A percentile compares a stretch with the other conserved stretches of the same genome.
These are phyloP conservation scores for Ptyas mucosa DNA, from an alignment of 2,113 vertebrate species.

Conservation along the genomic window DNA sequence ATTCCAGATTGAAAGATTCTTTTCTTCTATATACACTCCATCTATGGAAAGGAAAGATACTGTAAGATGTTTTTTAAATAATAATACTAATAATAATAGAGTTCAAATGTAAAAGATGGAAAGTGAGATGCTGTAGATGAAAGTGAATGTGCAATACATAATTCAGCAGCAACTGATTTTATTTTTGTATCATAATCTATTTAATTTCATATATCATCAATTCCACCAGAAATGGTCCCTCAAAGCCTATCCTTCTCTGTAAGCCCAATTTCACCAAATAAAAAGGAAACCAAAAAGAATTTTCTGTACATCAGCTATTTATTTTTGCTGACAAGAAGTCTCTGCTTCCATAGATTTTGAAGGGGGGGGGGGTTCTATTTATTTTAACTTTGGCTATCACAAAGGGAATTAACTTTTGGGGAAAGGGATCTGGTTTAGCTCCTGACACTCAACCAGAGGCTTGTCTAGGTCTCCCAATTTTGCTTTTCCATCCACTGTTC, in stretches of 20 bases:
- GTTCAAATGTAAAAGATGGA: neutral
- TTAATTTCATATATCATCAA: neutral
- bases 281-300: neutral
- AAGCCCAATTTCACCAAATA: neutral
- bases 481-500: neutral
- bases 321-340: neutral
- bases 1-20: neutral
- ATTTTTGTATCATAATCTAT: neutral
- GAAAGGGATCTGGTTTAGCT: neutral
- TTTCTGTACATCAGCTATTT: neutral
- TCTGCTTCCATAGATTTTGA: neutral
- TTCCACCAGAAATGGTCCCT: neutral
- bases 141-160: neutral
- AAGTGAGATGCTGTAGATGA: neutral
- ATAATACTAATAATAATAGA: neutral
- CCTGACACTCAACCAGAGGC: neutral
- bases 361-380: too few relatives aligned
- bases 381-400: neutral
- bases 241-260: neutral
- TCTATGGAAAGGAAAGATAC: neutral
- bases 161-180: neutral
- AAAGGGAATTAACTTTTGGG: neutral
- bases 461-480: neutral
- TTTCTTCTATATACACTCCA: neutral
- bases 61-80: neutral